Evolutionary conservation across 1,140 invertebrate species (phyloP).

Genomic region (Tetramorium parvispinum): DNA sequence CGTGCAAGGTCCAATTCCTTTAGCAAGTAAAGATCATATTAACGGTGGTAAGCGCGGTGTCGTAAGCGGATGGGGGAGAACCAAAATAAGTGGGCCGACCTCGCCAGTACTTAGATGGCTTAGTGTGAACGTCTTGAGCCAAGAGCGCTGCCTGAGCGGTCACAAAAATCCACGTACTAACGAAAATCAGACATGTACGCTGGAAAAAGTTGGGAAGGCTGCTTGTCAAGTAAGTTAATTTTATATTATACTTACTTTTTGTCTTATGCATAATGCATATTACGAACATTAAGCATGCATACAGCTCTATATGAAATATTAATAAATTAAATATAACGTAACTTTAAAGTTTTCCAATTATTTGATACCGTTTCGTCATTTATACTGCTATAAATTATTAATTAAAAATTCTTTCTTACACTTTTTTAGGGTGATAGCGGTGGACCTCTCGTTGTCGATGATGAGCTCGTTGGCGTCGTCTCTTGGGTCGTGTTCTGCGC

Average conservation of each 20-base stretch:
- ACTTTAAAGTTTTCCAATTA: not conserved
- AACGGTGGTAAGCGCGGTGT: not conserved
- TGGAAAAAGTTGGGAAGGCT: not conserved
- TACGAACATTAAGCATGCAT: not conserved
- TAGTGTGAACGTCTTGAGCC: not conserved
- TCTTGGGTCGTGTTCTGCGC: conserved; percentile 89
- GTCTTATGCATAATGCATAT: conserved; percentile 5
- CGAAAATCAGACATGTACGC: conserved; percentile 8
- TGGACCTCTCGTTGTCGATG: conserved; percentile 85
- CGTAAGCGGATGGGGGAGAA: conserved; percentile 13
- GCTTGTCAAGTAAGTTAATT: conserved; percentile 14
- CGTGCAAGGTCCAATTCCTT: conserved; percentile 4
- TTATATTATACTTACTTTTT: not conserved
- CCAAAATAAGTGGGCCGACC: not conserved
- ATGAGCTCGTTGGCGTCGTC: conserved; percentile 87
- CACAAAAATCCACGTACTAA: conserved; percentile 4
- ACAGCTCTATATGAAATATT: not conserved
- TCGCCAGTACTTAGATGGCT: not conserved
- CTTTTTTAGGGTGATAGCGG: conserved; percentile 87
- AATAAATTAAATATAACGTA: not conserved
- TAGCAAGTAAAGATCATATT: conserved; percentile 2
- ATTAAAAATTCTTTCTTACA: conserved; percentile 28
- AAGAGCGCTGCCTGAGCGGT: not conserved
- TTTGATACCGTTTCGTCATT: not conserved
- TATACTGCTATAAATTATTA: not conserved